Evolutionary conservation across 2,113 vertebrate genomes (phyloP), one percentile per base, ranked within the genome.

Genomic region (Menidia beryllina): DNA sequence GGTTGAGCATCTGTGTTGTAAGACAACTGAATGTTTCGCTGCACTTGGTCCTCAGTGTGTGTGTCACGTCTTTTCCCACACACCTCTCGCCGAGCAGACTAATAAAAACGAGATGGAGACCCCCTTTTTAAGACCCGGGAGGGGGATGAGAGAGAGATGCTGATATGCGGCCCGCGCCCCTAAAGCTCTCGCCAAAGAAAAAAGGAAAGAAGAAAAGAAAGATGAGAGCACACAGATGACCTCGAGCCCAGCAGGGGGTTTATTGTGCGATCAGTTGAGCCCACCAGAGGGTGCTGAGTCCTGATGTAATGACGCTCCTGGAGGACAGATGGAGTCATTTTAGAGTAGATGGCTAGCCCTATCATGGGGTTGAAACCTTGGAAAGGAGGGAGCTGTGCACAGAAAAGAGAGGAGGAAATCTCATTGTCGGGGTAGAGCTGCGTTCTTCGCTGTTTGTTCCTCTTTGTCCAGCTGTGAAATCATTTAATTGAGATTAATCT

Each of bases 241-340:
- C 79, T 81, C 49, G 13, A 57, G 69, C 82, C 15, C 68, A 77
- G 68, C 20, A 14, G 51, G 67, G n/a, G 61, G 56, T 60, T 75
- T 19, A n/a, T 19, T 65, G 67, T 76, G 75, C 13, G 73, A 79
- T 77, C 77, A 43, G 48, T 59, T 60, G 7, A 83, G 69, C 70
- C 82, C 83, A 83, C 38, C 70, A 85, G 82, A 86, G 83, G 86
- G 84, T 69, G 81, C 41, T 11, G 66, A 53, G 55, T 60, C 49
- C 76, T 56, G 45, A 45, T 76, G 62, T 20, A 77, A 69, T 52
- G 70, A 56, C 63, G 30, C 60, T 80, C 60, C 72, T 63, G 61
- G 68, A 74, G 69, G 67, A 78, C 64, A 64, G 57, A 65, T 38
- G 59, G 77, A 76, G 53, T 53, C 9, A 64, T 59, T 67, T 72